Evolutionary conservation across 2,888 invertebrate species (phyloP).

Genomic region (Macrophya annulata): DNA sequence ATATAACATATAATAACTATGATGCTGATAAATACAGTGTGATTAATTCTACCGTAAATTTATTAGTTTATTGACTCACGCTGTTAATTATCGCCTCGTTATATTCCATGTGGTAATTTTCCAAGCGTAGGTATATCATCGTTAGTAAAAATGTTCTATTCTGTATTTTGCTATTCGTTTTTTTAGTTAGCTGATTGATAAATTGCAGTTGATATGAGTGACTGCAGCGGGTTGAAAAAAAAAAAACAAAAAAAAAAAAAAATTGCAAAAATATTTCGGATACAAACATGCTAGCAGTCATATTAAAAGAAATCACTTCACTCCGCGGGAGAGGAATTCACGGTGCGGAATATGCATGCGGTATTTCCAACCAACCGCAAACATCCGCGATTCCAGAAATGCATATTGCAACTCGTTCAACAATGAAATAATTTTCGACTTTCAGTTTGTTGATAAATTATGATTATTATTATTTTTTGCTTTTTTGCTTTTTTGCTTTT

Average conservation of each 20-base stretch:
- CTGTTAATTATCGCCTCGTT: not conserved
- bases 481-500: not conserved
- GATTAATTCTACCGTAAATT: not conserved
- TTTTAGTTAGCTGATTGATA: not conserved
- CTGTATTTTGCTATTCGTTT: not conserved
- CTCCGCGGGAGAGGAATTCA: not conserved
- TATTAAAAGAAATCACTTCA: not conserved
- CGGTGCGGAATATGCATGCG: not conserved
- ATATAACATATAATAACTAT: no score
- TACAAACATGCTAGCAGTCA: not conserved
- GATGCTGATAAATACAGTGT: not conserved
- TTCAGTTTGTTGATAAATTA: not conserved
- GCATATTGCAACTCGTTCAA: not conserved
- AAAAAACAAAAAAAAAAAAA: no score
- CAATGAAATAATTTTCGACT: not conserved
- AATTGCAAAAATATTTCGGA: not conserved
- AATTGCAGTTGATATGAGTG: not conserved
- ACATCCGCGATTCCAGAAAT: not conserved
- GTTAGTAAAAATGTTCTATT: not conserved
- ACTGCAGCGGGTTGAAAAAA: not conserved
- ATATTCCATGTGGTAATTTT: not conserved
- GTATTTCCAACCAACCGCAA: not conserved
- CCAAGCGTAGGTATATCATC: not conserved
- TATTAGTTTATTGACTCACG: not conserved
- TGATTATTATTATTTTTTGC: not conserved